Evolutionary conservation across 2,113 vertebrate species (phyloP).

Genomic region (Anarhynchus alexandrinus): DNA sequence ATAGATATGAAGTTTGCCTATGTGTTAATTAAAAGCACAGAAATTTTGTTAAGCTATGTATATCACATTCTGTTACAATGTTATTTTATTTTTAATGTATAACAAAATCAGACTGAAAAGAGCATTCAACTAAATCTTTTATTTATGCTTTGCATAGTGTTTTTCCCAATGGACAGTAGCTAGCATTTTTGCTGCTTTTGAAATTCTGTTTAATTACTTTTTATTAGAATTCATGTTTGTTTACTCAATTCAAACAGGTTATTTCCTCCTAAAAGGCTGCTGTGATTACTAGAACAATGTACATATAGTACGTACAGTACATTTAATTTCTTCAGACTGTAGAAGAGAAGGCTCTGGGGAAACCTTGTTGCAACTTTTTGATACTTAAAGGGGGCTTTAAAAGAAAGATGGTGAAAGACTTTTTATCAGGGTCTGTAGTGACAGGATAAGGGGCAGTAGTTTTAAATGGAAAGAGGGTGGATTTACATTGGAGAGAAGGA

Average conservation of each 20-base stretch:
- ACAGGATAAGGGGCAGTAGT: not conserved
- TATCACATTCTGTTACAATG: not conserved
- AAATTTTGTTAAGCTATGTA: not conserved
- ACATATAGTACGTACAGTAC: not conserved
- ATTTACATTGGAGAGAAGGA: not conserved
- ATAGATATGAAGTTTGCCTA: not conserved
- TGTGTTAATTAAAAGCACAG: not conserved
- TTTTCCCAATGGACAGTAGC: not conserved
- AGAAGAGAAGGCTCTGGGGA: not conserved
- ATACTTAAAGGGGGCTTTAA: not conserved
- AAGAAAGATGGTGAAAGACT: not conserved
- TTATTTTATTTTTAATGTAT: not conserved
- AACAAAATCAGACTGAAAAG: not conserved
- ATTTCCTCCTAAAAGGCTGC: not conserved
- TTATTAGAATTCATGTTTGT: not conserved
- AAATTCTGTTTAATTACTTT: not conserved
- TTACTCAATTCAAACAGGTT: not conserved
- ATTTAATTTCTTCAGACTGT: not conserved
- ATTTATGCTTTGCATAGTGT: not conserved
- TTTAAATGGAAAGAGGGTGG: not conserved
- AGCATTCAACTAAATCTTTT: not conserved
- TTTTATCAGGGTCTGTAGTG: not conserved
- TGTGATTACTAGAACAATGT: not conserved
- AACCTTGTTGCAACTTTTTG: not conserved
- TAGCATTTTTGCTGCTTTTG: not conserved